Base-by-base conservation (phyloP, 2,113 vertebrate species). In the Colistium nudipinnis region DNA sequence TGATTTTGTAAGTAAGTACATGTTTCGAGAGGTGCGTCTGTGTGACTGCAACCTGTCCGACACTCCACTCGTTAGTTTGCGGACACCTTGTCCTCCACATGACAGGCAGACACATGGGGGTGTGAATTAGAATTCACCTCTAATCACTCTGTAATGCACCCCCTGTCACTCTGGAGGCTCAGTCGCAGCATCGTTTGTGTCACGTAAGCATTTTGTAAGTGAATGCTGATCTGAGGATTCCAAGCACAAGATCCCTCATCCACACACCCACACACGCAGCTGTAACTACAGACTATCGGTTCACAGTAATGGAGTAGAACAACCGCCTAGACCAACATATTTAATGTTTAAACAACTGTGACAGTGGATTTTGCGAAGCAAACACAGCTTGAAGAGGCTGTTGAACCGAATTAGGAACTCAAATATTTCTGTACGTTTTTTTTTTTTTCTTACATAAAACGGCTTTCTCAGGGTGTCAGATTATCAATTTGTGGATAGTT, bases 111-210 rank as follows among this genome's bases (percentile, higher is more conserved):
- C 87, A 73, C 84, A 80, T 62, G 81, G 82, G 87, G 80, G 57
- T 75, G 75, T 88, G 81, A 86, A 90, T 90, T 91, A 88, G 73
- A 87, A 90, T 90, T 86, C 83, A 83, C 84, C 80, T 89, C 69
- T 89, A 86, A 89, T 88, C 78, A 85, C 80, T 81, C 76, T 80
- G 70, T 89, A 84, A 88, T 87, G 89, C 88, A 87, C 76, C 85
- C 66, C 80, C 75, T 87, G 85, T 87, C 88, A 80, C 55, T 80
- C 75, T n/a, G 43, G 44, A 76, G 64, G 53, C 74, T 84, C 25
- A 53, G 74, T 87, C 76, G 48, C 41, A 43, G 62, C 78, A 41
- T 54, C 24, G 22, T 76, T 87, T 86, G 68, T 88, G 89, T 88
- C 66, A 62, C 74, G 77, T 80, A 86, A 86, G 76, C 74, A 31